phyloP scores from a whole-genome alignment of 2,888 invertebrate species.

The Alentia gelatinosa region DNA sequence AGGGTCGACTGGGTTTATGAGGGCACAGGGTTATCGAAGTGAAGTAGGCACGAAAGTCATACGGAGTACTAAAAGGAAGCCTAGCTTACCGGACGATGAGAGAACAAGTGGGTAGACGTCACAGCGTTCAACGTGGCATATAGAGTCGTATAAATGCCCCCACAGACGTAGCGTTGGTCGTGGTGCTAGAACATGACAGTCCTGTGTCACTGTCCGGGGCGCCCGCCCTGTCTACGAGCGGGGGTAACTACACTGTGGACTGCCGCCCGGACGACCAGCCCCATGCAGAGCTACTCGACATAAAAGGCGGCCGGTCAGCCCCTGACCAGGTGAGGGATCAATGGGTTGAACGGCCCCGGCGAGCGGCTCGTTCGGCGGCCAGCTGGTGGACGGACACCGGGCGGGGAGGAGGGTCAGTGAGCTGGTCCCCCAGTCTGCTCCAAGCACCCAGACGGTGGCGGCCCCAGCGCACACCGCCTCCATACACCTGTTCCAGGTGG shows the following conservation, averaged over 20 bases:
- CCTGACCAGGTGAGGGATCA: neutral
- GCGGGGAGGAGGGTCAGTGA: neutral
- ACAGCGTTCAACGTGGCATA: neutral
- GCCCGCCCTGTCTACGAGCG: neutral
- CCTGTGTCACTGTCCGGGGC: neutral
- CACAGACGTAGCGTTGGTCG: no score
- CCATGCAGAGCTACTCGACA: neutral
- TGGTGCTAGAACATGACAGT: neutral
- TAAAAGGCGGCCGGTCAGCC: neutral
- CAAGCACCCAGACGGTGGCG: neutral
- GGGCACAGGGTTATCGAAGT: no score
- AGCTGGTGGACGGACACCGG: neutral
- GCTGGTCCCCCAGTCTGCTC: neutral
- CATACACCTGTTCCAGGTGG: constrained; percentile 43
- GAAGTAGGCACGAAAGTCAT: neutral
- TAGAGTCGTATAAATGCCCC: neutral
- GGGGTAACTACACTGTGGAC: no score
- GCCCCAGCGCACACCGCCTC: constrained; percentile 27
- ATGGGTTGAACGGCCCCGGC: neutral
- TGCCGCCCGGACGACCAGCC: no score
- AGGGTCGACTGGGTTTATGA: no score
- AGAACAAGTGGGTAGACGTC: neutral
- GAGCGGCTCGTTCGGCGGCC: neutral
- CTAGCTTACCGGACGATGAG: neutral
- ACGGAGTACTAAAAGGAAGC: neutral